These are phyloP conservation scores for Macroglossus sobrinus DNA, from an alignment of 2,113 vertebrate species.

Conservation along the genomic window DNA sequence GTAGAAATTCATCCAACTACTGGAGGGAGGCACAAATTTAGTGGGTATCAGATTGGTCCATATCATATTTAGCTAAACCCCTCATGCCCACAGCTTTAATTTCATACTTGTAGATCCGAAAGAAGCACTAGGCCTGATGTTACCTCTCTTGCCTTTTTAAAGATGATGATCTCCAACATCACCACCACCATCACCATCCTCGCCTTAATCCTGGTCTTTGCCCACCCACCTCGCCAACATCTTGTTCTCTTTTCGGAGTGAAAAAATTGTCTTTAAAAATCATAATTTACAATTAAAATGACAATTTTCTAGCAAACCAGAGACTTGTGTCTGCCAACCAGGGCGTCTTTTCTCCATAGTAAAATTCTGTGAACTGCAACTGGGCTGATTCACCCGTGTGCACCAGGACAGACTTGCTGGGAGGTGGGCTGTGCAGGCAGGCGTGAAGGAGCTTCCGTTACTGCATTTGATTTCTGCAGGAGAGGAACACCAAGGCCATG, in stretches of 20 bases:
- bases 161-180: not conserved
- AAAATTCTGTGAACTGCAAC: not conserved
- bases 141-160: not conserved
- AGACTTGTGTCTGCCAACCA: not conserved
- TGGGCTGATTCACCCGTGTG: not conserved
- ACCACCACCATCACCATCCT: not conserved
- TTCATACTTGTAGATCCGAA: not conserved
- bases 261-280: not conserved
- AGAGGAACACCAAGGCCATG: not conserved
- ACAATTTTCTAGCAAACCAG: not conserved
- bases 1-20: not conserved
- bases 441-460: accelerated
- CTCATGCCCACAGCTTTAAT: not conserved
- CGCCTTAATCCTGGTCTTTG: not conserved
- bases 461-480: not conserved
- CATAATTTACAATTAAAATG: not conserved
- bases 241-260: not conserved
- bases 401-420: no score
- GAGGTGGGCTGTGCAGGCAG: not conserved
- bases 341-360: not conserved
- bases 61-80: not conserved
- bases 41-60: not conserved
- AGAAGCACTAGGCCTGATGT: not conserved
- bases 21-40: not conserved
- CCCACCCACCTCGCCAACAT: not conserved